A percentile compares a stretch with the other conserved stretches of the same genome.
These are phyloP conservation scores for Gallinago nigripennis DNA, from an alignment of 2,797 vertebrate species.

Conservation along the genomic window DNA sequence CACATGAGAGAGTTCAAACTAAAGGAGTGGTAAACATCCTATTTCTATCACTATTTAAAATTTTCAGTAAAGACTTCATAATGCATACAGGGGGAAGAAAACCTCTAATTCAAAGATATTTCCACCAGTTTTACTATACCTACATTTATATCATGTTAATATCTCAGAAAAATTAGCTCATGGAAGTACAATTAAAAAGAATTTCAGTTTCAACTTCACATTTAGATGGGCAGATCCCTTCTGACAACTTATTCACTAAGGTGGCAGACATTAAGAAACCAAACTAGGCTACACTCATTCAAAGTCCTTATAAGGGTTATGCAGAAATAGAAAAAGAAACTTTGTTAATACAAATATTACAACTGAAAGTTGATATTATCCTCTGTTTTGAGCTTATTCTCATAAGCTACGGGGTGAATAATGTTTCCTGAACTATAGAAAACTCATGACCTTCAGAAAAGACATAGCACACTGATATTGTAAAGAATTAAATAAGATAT, in stretches of 20 bases:
- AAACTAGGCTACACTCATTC: neutral
- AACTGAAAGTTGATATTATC: neutral
- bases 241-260: neutral
- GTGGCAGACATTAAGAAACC: neutral
- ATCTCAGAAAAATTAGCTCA: neutral
- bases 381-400: neutral
- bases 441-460: neutral
- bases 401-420: neutral
- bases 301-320: neutral
- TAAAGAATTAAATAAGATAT: neutral
- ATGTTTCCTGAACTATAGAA: neutral
- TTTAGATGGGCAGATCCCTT: neutral
- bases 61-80: neutral
- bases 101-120: neutral
- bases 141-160: neutral
- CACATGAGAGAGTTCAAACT: neutral
- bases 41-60: neutral
- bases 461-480: neutral
- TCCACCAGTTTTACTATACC: neutral
- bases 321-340: neutral
- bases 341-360: neutral
- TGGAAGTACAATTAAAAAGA: neutral
- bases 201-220: neutral
- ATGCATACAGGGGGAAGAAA: rapidly evolving
- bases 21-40: neutral